phyloP scores from a whole-genome alignment of 2,888 invertebrate genomes.

The Margaritifera margaritifera region DNA sequence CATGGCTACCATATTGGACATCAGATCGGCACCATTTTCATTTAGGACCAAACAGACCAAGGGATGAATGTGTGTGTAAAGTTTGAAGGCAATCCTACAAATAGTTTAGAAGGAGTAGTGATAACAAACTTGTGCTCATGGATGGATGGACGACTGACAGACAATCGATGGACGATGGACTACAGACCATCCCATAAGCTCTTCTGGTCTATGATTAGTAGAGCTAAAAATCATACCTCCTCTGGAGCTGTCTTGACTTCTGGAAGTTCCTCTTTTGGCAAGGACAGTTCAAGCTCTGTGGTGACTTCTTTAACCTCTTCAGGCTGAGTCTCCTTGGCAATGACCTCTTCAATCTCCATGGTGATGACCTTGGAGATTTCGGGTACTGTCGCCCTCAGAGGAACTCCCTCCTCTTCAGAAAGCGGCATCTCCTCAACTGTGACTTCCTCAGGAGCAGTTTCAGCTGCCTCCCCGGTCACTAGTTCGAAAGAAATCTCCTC shows the following conservation, averaged over 20 bases:
- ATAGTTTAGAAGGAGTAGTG: no score
- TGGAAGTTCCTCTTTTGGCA: conserved; percentile 52
- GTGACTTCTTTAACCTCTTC: conserved; percentile 39
- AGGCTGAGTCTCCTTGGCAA: conserved; percentile 30
- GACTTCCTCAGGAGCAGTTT: conserved; percentile 49
- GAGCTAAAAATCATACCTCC: conserved; percentile 26
- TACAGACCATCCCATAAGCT: no score
- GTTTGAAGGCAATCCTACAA: no score
- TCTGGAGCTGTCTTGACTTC: conserved; percentile 42
- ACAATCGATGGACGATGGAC: no score
- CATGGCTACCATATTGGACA: no score
- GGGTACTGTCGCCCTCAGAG: conserved; percentile 51
- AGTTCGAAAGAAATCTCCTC: conserved; percentile 64
- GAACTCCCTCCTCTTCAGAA: conserved; percentile 55
- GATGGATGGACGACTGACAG: no score
- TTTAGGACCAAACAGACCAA: no score
- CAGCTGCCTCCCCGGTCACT: conserved; percentile 49
- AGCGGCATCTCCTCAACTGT: conserved; percentile 51
- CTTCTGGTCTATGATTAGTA: no score
- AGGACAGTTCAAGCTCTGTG: conserved; percentile 42
- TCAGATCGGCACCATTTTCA: no score
- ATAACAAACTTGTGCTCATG: no score
- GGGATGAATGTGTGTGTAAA: no score
- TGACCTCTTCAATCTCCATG: conserved; percentile 46
- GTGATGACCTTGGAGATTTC: conserved; percentile 46